These are phyloP conservation scores for Eurystomus glaucurus DNA, from an alignment of 2,797 vertebrate genomes.

Conservation along the genomic window DNA sequence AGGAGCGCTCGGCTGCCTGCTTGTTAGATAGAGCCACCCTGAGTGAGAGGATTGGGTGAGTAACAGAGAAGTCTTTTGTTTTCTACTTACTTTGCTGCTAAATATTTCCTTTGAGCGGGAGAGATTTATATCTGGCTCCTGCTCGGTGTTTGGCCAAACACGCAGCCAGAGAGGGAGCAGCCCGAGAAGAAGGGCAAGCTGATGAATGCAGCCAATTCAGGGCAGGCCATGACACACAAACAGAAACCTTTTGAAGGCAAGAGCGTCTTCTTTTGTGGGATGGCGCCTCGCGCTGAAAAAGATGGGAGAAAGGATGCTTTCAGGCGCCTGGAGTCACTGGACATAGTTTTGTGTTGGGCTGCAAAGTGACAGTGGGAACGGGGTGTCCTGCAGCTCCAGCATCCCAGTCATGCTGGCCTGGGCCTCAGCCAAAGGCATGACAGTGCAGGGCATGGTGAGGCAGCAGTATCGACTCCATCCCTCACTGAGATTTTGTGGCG, in stretches of 20 bases:
- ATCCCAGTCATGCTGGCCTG: fast-evolving
- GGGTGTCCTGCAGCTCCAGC: neutral
- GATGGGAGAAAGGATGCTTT: conserved; percentile 14
- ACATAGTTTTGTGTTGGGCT: neutral
- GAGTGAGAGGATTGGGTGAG: neutral
- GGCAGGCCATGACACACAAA: neutral
- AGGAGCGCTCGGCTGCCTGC: neutral
- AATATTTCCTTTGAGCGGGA: conserved; percentile 41
- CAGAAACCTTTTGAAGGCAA: conserved; percentile 28
- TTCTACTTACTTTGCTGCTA: conserved; percentile 8
- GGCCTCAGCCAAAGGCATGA: fast-evolving
- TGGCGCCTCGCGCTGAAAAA: neutral
- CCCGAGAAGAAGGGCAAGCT: neutral
- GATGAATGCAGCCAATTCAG: conserved; percentile 47
- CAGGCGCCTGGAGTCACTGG: fast-evolving
- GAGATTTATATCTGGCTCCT: conserved; percentile 52
- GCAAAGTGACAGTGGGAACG: fast-evolving
- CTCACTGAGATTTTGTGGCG: fast-evolving
- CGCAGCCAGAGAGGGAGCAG: conserved; percentile 14
- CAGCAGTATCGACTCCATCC: fast-evolving
- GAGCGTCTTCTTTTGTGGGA: conserved; percentile 17
- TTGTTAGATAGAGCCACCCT: neutral
- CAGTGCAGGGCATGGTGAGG: fast-evolving
- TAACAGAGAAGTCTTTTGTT: conserved; percentile 51
- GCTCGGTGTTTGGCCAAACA: neutral